These are phyloP conservation scores for Caenorhabditis brenneri DNA, from an alignment of 1,140 invertebrate genomes.

Conservation along the genomic window DNA sequence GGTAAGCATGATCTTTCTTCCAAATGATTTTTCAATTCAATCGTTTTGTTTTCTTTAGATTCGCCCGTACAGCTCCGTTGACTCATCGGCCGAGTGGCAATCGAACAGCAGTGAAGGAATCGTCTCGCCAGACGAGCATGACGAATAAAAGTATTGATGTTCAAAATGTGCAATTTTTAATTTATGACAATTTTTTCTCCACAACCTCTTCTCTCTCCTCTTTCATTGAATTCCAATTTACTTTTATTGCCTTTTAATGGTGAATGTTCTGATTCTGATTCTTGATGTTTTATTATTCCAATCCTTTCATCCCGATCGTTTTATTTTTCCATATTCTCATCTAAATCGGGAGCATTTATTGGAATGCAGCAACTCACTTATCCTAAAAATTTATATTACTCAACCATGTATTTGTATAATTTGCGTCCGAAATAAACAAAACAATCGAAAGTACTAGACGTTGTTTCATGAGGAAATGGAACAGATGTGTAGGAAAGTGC, in stretches of 20 bases:
- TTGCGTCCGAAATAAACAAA: not conserved
- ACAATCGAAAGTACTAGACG: not conserved
- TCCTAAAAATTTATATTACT: not conserved
- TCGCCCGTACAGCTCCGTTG: conserved; percentile 45
- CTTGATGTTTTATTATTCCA: not conserved
- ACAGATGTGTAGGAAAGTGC: not conserved
- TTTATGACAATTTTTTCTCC: not conserved
- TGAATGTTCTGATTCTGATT: not conserved
- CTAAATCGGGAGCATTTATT: conserved; percentile 31
- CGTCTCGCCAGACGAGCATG: conserved; percentile 46
- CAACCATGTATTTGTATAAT: conserved; percentile 30
- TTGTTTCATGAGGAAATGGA: not conserved
- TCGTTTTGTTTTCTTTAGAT: conserved; percentile 47
- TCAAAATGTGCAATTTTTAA: conserved; percentile 22
- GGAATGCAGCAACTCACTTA: conserved; percentile 43
- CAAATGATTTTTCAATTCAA: not conserved
- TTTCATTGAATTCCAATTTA: conserved; percentile 7
- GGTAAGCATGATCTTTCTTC: not conserved
- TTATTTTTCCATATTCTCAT: not conserved
- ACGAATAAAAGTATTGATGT: conserved; percentile 7
- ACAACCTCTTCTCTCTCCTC: too few species aligned
- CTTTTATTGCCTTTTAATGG: not conserved
- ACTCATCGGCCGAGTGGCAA: conserved; percentile 48
- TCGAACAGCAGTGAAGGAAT: conserved; percentile 54
- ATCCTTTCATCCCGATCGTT: not conserved